Conservation (phyloP, 2,113 vertebrate species). For the Scomber colias region DNA sequence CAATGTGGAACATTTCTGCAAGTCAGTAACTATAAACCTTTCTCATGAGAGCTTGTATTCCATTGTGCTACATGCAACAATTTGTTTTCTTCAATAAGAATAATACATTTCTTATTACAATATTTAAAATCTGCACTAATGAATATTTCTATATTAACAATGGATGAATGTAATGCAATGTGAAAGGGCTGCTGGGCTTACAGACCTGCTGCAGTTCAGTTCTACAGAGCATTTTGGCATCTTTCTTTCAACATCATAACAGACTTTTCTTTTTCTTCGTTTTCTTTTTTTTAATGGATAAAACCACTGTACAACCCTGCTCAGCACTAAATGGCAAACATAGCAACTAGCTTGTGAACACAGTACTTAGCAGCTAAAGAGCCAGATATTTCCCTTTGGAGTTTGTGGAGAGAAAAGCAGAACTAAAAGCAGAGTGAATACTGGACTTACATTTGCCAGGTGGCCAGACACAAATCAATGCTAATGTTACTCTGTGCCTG, state of each 20-base stretch:
- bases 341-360: not conserved
- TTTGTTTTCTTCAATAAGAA: conserved; percentile 5
- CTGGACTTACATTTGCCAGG: not conserved
- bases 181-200: not conserved
- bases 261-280: too few species aligned
- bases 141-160: not conserved
- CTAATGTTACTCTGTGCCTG: not conserved
- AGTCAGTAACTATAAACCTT: too few species aligned
- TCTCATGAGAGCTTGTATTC: not conserved
- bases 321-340: not conserved
- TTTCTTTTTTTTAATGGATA: too few species aligned
- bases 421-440: not conserved
- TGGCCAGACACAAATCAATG: not conserved
- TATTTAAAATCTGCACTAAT: not conserved
- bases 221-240: not conserved
- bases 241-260: not conserved
- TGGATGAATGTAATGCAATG: not conserved
- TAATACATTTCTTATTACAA: not conserved
- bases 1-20: not conserved
- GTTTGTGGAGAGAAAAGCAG: not conserved
- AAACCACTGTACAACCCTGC: not conserved
- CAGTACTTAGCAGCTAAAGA: not conserved
- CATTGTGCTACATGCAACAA: not conserved
- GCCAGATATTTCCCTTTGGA: not conserved
- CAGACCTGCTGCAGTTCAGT: not conserved